Evolutionary conservation across 2,113 vertebrate genomes (phyloP).

Genomic region (western clawed frog (Xenopus tropicalis)): DNA sequence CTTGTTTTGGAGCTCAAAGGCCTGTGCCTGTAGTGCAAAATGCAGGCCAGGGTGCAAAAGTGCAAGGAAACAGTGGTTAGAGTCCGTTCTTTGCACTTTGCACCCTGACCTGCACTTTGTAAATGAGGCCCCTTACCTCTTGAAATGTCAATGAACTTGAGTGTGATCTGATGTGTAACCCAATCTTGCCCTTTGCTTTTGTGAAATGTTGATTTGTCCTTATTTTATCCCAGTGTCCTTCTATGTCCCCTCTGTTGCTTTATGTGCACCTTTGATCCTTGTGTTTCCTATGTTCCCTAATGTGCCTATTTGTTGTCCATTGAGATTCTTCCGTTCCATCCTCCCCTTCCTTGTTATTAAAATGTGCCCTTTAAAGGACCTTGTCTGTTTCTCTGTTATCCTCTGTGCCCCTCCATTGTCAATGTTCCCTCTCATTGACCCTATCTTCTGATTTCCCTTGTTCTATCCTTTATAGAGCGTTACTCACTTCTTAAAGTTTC

Average conservation of each 20-base stretch:
- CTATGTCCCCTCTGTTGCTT: constrained; percentile 21
- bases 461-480: constrained; percentile 33
- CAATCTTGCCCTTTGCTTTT: constrained; percentile 32
- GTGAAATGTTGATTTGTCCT: constrained; percentile 24
- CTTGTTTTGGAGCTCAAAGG: too few relatives aligned
- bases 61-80: not conserved
- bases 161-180: constrained; percentile 29
- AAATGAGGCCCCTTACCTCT: not conserved
- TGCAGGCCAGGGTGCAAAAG: too few relatives aligned
- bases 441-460: constrained; percentile 25
- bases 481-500: constrained; percentile 29
- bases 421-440: constrained; percentile 32
- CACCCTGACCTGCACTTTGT: not conserved
- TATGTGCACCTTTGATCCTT: constrained; percentile 32
- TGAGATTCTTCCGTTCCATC: constrained; percentile 28
- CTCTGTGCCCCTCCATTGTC: constrained; percentile 31
- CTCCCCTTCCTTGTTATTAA: constrained; percentile 36
- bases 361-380: constrained; percentile 43
- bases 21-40: too few relatives aligned
- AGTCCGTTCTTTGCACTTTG: not conserved
- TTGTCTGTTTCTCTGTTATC: constrained; percentile 29
- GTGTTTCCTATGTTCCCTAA: constrained; percentile 37
- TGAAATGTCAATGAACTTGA: constrained; percentile 14
- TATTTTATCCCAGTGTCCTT: constrained; percentile 27
- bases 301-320: constrained; percentile 40